Evolutionary conservation across 64 coral and sea anemone species (phyloP).

Genomic region (Stichodactyla helianthus): DNA sequence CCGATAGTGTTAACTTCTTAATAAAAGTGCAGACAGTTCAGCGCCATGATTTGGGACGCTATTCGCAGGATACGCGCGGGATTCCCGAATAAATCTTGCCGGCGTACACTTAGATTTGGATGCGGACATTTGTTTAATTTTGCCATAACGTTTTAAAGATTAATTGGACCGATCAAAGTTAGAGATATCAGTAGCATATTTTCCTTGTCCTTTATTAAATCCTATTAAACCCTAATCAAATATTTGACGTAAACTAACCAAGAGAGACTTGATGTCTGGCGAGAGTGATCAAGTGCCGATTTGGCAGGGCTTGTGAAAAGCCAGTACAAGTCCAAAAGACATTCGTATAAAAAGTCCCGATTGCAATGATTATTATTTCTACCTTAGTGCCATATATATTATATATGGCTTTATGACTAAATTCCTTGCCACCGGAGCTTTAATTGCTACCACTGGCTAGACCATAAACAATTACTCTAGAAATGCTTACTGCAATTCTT

Average conservation of each 20-base stretch:
- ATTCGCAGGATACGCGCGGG: not conserved
- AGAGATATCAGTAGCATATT: not conserved
- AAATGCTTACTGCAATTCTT: too few species aligned
- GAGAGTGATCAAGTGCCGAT: not conserved
- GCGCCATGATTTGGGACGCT: conserved; percentile 3
- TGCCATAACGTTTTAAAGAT: not conserved
- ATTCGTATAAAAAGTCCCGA: too few species aligned
- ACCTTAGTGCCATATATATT: too few species aligned
- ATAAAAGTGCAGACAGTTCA: not conserved
- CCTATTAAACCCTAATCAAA: not conserved
- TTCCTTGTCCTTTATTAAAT: not conserved
- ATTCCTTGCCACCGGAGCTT: too few species aligned
- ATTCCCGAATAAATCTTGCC: not conserved
- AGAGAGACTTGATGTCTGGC: not conserved
- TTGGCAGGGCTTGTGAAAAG: too few species aligned
- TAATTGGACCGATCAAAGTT: not conserved
- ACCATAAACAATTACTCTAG: too few species aligned
- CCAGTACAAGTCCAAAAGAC: too few species aligned
- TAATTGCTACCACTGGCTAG: too few species aligned
- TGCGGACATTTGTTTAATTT: not conserved
- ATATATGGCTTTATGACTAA: too few species aligned
- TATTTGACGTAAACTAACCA: not conserved
- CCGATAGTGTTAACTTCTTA: not conserved
- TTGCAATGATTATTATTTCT: too few species aligned
- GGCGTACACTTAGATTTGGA: not conserved